Percentiles rank a stretch among this genome's conserved stretches.
These are phyloP conservation scores for Xestia rhomboidea DNA, from an alignment of 2,888 invertebrate genomes.

Conservation along the genomic window DNA sequence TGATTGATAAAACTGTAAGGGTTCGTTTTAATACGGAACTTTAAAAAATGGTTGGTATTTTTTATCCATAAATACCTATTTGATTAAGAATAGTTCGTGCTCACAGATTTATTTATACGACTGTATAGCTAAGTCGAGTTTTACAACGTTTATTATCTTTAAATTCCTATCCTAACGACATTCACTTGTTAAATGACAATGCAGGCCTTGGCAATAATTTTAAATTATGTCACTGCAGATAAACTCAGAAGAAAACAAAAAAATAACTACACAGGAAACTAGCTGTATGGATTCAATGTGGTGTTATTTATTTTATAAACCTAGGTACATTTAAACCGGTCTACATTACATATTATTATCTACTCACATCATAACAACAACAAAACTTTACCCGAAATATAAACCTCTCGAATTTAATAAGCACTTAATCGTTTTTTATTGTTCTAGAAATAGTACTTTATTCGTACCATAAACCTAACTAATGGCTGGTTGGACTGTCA, in stretches of 20 bases:
- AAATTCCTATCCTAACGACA: slow-evolving; percentile 12
- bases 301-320: too few relatives aligned
- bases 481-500: slow-evolving; percentile 34
- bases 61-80: neutral
- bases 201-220: slow-evolving; percentile 32
- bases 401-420: slow-evolving; percentile 11
- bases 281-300: too few relatives aligned
- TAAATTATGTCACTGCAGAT: neutral
- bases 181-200: slow-evolving; percentile 21
- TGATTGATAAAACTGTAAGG: neutral
- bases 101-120: neutral
- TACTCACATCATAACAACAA: neutral
- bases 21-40: neutral
- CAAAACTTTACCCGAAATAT: slow-evolving; percentile 2
- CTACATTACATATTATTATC: neutral
- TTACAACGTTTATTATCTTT: slow-evolving; percentile 17
- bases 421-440: slow-evolving; percentile 4
- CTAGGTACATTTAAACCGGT: neutral
- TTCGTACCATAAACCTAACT: slow-evolving; percentile 14
- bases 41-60: neutral
- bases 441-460: slow-evolving; percentile 34
- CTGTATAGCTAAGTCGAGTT: neutral
- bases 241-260: neutral
- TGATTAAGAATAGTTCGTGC: neutral
- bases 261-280: neutral